Evolutionary conservation across 2,113 vertebrate species (phyloP).

Genomic region (Petromus typicus): DNA sequence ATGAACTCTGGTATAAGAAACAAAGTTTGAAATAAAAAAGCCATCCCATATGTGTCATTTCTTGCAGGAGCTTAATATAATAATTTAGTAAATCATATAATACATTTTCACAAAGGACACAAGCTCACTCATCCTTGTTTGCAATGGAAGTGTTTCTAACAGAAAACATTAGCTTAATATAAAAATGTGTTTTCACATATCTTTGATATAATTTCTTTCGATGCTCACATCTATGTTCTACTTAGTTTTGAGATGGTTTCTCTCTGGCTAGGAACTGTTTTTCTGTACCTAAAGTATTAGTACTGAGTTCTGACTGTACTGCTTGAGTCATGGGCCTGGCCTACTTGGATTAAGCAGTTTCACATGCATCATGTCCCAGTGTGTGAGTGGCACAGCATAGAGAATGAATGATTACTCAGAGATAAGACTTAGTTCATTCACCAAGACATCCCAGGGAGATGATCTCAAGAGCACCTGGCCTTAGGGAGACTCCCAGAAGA

Average conservation of each 20-base stretch:
- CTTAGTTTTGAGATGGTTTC: constrained; percentile 26
- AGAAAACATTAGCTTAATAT: constrained; percentile 70
- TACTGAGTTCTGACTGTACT: background rate
- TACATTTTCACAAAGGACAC: constrained; percentile 80
- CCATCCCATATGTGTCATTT: constrained; percentile 83
- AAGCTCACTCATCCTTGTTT: constrained; percentile 72
- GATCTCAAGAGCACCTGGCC: background rate
- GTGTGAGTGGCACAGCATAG: too few species aligned
- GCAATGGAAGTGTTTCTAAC: constrained; percentile 72
- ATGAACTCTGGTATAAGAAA: constrained; percentile 86
- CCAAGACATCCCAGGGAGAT: background rate
- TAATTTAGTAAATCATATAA: constrained; percentile 83
- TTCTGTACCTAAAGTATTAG: background rate
- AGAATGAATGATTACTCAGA: background rate
- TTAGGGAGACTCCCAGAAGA: background rate
- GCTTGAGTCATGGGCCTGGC: background rate
- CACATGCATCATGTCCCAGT: background rate
- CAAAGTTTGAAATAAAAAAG: constrained; percentile 85
- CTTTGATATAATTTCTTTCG: constrained; percentile 59
- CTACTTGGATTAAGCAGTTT: background rate
- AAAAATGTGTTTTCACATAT: constrained; percentile 66
- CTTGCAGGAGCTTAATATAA: constrained; percentile 80
- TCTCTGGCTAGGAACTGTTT: background rate
- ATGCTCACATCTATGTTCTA: constrained; percentile 32
- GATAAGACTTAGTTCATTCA: background rate